phyloP scores from a whole-genome alignment of 2,888 invertebrate genomes.

The Pristionchus mayeri region DNA sequence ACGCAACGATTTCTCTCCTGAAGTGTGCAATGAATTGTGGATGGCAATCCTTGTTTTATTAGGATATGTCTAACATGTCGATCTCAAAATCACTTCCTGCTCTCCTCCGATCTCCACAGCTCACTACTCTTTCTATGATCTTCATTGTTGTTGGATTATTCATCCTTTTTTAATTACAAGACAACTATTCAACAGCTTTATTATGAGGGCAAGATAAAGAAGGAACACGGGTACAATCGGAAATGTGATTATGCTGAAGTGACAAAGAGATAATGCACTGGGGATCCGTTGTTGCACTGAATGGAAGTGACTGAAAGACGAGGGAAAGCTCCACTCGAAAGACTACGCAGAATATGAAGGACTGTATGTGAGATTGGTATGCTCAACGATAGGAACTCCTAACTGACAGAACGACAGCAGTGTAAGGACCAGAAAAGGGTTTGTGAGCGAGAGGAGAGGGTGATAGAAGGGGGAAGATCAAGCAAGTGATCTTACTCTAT shows the following conservation, averaged over 20 bases:
- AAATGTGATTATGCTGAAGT: not conserved
- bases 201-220: not conserved
- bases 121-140: too few relatives aligned
- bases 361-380: not conserved
- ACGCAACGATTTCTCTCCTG: too few relatives aligned
- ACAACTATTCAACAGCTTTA: not conserved
- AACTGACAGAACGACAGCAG: too few relatives aligned
- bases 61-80: too few relatives aligned
- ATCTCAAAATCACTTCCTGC: too few relatives aligned
- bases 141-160: too few relatives aligned
- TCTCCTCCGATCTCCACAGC: too few relatives aligned
- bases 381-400: not conserved
- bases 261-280: constrained; percentile 30
- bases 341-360: not conserved
- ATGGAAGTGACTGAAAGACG: not conserved
- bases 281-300: constrained; percentile 28
- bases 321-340: not conserved
- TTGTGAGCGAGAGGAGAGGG: not conserved
- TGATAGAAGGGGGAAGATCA: not conserved
- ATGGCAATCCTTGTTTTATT: too few relatives aligned
- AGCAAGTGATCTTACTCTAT: constrained; percentile 4
- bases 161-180: too few relatives aligned
- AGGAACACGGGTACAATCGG: not conserved
- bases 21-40: too few relatives aligned
- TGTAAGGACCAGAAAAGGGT: not conserved